phyloP scores from a whole-genome alignment of 2,797 vertebrate species.

The Tragopan temminckii region DNA sequence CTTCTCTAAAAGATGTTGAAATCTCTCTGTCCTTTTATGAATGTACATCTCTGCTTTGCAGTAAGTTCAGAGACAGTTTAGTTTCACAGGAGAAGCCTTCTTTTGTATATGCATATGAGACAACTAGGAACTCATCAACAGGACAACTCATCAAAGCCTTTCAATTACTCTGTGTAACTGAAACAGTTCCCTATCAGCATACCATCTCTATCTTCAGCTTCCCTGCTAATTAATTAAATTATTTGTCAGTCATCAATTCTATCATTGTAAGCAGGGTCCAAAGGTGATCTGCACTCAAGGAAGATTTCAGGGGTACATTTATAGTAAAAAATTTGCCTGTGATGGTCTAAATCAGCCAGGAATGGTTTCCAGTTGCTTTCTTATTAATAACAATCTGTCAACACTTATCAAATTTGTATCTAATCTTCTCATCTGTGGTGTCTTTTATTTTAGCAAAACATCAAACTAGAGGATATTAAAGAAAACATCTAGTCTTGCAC shows the following conservation, averaged over 20 bases:
- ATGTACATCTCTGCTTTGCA: background rate
- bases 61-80: background rate
- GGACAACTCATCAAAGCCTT: background rate
- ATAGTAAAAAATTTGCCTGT: background rate
- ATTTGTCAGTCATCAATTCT: background rate
- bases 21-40: background rate
- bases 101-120: background rate
- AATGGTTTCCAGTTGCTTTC: conserved; percentile 8
- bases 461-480: background rate
- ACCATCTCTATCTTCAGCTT: background rate
- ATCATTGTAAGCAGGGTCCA: background rate
- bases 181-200: background rate
- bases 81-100: background rate
- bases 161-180: background rate
- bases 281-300: background rate
- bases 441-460: conserved; percentile 31
- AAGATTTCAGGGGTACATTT: background rate
- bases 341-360: background rate
- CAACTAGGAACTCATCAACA: background rate
- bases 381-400: conserved; percentile 9
- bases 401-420: conserved; percentile 2
- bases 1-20: background rate
- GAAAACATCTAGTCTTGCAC: conserved; percentile 6
- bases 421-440: conserved; percentile 1
- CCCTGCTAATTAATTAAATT: background rate